Base-by-base conservation (phyloP, 2,113 vertebrate species). In the Plecturocebus donacophilus region DNA sequence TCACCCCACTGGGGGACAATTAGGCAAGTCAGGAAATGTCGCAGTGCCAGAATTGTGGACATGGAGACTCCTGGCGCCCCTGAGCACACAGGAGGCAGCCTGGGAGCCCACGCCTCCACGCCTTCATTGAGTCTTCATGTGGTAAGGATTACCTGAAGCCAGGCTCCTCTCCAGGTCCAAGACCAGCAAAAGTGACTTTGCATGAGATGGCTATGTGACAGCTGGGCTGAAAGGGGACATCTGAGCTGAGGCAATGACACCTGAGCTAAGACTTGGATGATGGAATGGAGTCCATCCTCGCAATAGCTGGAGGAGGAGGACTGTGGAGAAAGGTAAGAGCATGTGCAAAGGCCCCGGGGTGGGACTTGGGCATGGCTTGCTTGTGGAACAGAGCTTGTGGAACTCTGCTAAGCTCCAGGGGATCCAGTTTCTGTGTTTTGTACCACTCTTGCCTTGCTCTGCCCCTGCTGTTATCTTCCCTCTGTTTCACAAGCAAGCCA, bases 1-100 rank as follows among this genome's bases (percentile, higher is more conserved):
- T 25, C 30, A 0, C 5, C 21, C 35, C 0, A 0, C 3, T 1
- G 42, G 1, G 35, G 4, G 21, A 8, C 20, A 1, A 0, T 6
- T 3, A n/a, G 30, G 8, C 27, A 11, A 14, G 30, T 13, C 73
- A 3, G 1, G 1, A 35, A 32, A 73, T 17, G 40, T 23, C 30
- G 0, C 38, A 19, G 32, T 5, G 1, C 35, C 42, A 27, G 54
- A 52, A 7, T 0, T 20, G 45, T 5, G 0, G 10, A 13, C 0
- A 1, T 9, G 1, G 14, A 25, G 23, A 30, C 10, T 17, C 8
- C 38, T 3, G 19, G 79, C 38, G 12, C n/a, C 49, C 4, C 1
- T 16, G 3, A 32, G 58, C 25, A 23, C 77, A 5, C 27, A 2
- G 16, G 54, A 42, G 42, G 30, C 16, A 54, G 68, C 84, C 58